Evolutionary conservation across 2,113 vertebrate species (phyloP), one percentile per base, ranked within the genome.

Genomic region (Phaethornis superciliosus): DNA sequence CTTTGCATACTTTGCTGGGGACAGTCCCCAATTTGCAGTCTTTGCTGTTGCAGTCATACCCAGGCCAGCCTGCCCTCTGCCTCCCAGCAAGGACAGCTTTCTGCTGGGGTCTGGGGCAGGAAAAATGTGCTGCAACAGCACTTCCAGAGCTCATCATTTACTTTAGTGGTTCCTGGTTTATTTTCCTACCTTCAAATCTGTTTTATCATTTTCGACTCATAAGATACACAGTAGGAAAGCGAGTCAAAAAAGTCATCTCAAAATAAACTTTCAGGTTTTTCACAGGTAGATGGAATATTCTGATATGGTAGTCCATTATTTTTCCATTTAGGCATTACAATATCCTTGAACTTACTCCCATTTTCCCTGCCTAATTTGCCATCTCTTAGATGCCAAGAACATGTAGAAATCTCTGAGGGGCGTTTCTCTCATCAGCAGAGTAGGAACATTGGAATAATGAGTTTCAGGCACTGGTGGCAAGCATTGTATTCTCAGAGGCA

Each of bases 361-460:
- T 95, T 97, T 88, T 90, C 91, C 91, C 95, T 94, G 64, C 82
- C 93, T 96, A 96, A 96, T 97, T 96, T 94, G 93, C 93, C 89
- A 95, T 89, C 82, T 95, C 68, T 91, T 94, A 71, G 88, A 95
- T 78, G 68, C 93, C 82, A 95, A 80, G 88, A 95, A 91, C 2
- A 4, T 74, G 71, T 2, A 95, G 75, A 83, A 95, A 89, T 91
- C 95, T 94, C 95, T 18, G 52, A 94, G 91, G 93, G 89, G 94
- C 6, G 28, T 95, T 91, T 80, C 92, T 86, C 90, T 94, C 88
- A 96, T 88, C 96, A 94, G 85, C 68, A 86, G 82, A 83, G 93
- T 88, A 90, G 90, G 90, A 92, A 77, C 83, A 88, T 33, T 83
- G 88, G 64, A 96, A 96, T 96, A 96, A 96, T 96, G 92, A 96